Base-by-base conservation (phyloP, 1,140 invertebrate genomes). In the Zaprionus capensis region DNA sequence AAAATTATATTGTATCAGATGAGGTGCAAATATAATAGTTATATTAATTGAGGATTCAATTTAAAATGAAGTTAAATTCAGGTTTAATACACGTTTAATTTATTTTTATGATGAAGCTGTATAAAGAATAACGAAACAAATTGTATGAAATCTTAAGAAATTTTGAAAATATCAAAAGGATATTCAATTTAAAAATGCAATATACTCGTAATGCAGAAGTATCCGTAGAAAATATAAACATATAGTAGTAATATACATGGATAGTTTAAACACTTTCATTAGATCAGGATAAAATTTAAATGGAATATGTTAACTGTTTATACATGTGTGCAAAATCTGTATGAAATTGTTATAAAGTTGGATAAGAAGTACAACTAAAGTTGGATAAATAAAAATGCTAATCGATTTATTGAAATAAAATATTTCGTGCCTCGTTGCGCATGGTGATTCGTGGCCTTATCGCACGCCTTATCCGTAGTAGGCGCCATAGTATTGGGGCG, bases 401-500 rank as follows among this genome's bases (percentile, higher is more conserved):
- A 51, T 51, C 20, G 46, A 51, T 51, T 51, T 20, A 24, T 51
- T 51, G 46, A 51, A 51, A 51, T 20, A 24, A 51, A 51, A 51
- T 20, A 24, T 51, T 51, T 51, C 20, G 17, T 51, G 46, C 46
- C 46, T 51, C 46, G 46, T 22, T 51, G 46, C 46, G 41, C 41
- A 46, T 7, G 41, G 41, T 46, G 41, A 46, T 51, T 51, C 12
- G 46, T 24, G 46, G 24, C 17, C 9, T 9, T 20, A 46, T 41
- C 20, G 24, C 14, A 41, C n/a, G 5, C 9, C 51, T 55, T 58
- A 86, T 2, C 82, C 83, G 20, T 74, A 82, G 59, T 82, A 87
- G 71, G 83, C 71, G 57, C 68, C 74, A 51, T 79, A 81, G 72
- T 78, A 90, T 31, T 80, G 83, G 1, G 81, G 61, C 5, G 68